Percentiles rank a stretch among this genome's conserved stretches.
Evolutionary conservation across 2,113 vertebrate genomes (phyloP).

Genomic region (Tonatia bakeri): DNA sequence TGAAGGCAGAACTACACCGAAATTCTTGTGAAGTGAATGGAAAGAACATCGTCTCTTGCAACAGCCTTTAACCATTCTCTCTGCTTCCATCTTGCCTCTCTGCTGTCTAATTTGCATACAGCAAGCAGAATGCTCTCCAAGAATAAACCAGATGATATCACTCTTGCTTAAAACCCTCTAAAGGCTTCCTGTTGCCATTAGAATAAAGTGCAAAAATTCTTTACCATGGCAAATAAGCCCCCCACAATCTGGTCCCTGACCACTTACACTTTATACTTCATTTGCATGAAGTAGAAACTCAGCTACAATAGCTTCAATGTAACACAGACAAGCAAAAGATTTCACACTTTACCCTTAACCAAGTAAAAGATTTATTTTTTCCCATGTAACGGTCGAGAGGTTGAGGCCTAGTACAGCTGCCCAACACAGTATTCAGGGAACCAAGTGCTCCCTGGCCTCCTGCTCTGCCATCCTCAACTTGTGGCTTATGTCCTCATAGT

Average conservation of each 20-base stretch:
- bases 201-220: constrained; percentile 21
- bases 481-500: neutral
- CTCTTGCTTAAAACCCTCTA: constrained; percentile 7
- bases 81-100: constrained; percentile 50
- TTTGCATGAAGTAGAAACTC: neutral
- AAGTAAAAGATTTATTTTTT: neutral
- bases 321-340: neutral
- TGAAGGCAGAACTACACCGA: constrained; percentile 69
- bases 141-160: constrained; percentile 23
- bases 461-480: neutral
- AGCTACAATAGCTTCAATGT: neutral
- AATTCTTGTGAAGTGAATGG: constrained; percentile 54
- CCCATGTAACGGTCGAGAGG: neutral
- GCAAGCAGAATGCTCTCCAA: neutral
- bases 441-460: neutral
- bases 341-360: neutral
- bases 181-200: neutral
- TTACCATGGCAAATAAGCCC: neutral
- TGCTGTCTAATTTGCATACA: neutral
- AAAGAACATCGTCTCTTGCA: neutral
- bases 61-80: constrained; percentile 30
- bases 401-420: neutral
- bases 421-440: neutral
- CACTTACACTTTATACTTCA: neutral
- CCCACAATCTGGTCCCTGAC: neutral